Percentiles rank a stretch among this genome's conserved stretches.
phyloP scores from a whole-genome alignment of 2,797 vertebrate species.

The Lateolabrax maculatus region DNA sequence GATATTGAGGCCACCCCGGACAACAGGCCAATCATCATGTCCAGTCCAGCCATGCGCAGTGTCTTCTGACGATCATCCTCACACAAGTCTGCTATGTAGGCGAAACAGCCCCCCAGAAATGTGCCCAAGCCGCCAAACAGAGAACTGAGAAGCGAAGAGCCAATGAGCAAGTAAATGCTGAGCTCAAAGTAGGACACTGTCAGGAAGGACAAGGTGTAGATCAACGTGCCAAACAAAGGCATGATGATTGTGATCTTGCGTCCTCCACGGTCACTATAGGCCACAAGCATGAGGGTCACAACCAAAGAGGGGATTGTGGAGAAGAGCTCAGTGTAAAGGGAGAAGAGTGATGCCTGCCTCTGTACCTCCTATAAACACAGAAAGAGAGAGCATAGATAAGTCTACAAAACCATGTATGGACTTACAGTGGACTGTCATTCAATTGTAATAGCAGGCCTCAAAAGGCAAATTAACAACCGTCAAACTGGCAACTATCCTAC shows the following conservation, averaged over 20 bases:
- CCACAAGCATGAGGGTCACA: conserved; percentile 91
- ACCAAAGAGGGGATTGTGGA: conserved; percentile 89
- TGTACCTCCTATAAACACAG: conserved; percentile 90
- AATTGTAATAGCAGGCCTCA: neutral
- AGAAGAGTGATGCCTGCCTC: conserved; percentile 90
- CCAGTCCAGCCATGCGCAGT: conserved; percentile 91
- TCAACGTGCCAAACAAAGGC: conserved; percentile 87
- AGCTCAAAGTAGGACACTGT: conserved; percentile 88
- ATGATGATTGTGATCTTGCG: conserved; percentile 92
- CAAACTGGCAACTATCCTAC: neutral
- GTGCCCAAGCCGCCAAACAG: conserved; percentile 91
- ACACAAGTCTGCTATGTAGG: conserved; percentile 92
- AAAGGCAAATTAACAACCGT: neutral
- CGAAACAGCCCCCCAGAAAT: conserved; percentile 92
- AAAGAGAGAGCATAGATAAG: conserved; percentile 20
- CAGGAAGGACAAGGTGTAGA: conserved; percentile 82
- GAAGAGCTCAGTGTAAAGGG: conserved; percentile 89
- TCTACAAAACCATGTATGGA: neutral
- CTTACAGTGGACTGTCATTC: neutral
- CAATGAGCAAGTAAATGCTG: conserved; percentile 89
- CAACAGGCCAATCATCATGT: conserved; percentile 92
- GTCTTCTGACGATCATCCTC: conserved; percentile 89
- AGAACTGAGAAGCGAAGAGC: conserved; percentile 84
- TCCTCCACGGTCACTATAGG: conserved; percentile 91
- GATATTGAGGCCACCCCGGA: conserved; percentile 89